Evolutionary conservation across 2,797 vertebrate species (phyloP).

Genomic region (Melanotaenia nigrans): DNA sequence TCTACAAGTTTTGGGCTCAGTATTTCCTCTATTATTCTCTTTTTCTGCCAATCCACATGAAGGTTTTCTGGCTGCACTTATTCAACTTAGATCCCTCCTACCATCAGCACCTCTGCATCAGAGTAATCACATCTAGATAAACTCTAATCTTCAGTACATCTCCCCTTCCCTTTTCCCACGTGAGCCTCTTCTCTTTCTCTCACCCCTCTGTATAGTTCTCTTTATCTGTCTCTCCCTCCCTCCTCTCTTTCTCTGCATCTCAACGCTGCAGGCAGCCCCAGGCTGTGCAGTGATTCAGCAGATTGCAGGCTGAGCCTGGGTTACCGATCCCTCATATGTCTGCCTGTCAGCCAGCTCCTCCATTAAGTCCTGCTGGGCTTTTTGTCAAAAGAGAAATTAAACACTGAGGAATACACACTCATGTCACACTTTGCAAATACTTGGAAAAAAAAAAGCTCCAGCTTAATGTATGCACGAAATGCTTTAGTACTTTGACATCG

Average conservation of each 20-base stretch:
- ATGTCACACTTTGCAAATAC: not conserved
- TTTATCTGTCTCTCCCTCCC: slow-evolving; percentile 15
- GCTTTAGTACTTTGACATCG: not conserved
- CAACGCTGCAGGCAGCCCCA: slow-evolving; percentile 51
- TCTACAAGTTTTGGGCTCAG: not conserved
- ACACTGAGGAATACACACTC: slow-evolving; percentile 14
- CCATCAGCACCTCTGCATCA: slow-evolving; percentile 18
- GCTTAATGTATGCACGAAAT: not conserved
- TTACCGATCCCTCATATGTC: slow-evolving; percentile 58
- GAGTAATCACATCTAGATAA: slow-evolving; percentile 21
- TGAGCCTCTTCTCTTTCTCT: slow-evolving; percentile 35
- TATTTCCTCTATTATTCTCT: not conserved
- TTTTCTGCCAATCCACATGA: not conserved
- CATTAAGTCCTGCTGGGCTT: slow-evolving; percentile 60
- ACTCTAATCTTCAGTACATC: slow-evolving; percentile 29
- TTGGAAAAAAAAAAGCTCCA: too few species aligned
- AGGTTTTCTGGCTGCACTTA: not conserved
- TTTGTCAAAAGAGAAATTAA: slow-evolving; percentile 26
- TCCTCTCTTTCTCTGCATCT: slow-evolving; percentile 16
- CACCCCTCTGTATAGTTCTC: slow-evolving; percentile 34
- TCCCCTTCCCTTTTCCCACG: slow-evolving; percentile 42
- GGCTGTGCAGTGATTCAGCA: slow-evolving; percentile 77
- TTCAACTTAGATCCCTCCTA: not conserved
- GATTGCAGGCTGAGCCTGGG: slow-evolving; percentile 69
- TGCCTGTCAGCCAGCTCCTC: slow-evolving; percentile 56